Conservation (phyloP, 1,140 invertebrate species). For the Drosophila bifasciata region DNA sequence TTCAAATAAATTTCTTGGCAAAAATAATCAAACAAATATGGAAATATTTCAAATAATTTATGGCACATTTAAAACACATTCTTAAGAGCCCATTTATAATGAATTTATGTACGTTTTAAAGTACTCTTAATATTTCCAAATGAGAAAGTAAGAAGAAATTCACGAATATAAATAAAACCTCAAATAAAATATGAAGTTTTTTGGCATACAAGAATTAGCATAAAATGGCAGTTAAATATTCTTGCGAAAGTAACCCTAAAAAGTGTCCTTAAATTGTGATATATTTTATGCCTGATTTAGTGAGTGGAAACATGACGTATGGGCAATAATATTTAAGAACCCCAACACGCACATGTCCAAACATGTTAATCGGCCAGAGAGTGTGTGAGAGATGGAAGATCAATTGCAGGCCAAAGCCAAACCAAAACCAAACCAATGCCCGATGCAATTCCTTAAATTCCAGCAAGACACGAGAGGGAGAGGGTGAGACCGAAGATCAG, state of each 20-base stretch:
- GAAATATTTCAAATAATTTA: too few species aligned
- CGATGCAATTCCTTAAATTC: slow-evolving; percentile 44
- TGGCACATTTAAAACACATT: too few species aligned
- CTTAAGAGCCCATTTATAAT: too few species aligned
- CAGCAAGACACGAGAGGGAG: slow-evolving; percentile 6
- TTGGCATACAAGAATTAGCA: too few species aligned
- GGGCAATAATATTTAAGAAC: slow-evolving; percentile 40
- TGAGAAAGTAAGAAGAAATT: too few species aligned
- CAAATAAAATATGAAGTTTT: too few species aligned
- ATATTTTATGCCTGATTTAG: slow-evolving; percentile 23
- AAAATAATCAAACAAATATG: too few species aligned
- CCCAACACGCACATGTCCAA: slow-evolving; percentile 40
- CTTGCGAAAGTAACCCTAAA: neutral
- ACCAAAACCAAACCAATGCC: slow-evolving; percentile 18
- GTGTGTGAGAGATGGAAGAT: neutral
- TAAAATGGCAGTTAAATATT: too few species aligned
- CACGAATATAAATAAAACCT: too few species aligned
- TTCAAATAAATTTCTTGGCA: neutral
- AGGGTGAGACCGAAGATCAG: slow-evolving; percentile 1
- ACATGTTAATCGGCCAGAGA: slow-evolving; percentile 32
- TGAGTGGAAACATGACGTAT: slow-evolving; percentile 38
- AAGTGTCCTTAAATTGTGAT: neutral
- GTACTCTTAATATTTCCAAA: neutral
- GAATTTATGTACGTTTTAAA: neutral
- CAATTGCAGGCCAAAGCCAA: slow-evolving; percentile 10